A percentile compares a stretch with the other conserved stretches of the same genome.
These are phyloP conservation scores for Buathra laborator DNA, from an alignment of 2,888 invertebrate species.

Conservation along the genomic window DNA sequence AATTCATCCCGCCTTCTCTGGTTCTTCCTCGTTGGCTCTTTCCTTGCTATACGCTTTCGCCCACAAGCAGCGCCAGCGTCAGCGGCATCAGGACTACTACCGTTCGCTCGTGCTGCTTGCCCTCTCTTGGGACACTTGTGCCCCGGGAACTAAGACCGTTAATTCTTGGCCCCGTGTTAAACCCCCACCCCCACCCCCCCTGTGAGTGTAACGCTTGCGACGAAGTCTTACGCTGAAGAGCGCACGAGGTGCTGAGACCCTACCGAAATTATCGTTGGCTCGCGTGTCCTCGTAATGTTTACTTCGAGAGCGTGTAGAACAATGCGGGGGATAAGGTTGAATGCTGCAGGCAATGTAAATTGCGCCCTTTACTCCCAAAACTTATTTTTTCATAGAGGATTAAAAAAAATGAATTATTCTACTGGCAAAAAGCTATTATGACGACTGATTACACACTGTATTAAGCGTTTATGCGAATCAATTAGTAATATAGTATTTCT, in stretches of 20 bases:
- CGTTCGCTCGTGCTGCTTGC: constrained; percentile 68
- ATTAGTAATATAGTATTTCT: no score
- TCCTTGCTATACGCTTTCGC: constrained; percentile 45
- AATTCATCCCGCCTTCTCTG: constrained; percentile 80
- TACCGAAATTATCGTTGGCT: constrained; percentile 42
- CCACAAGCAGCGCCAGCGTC: constrained; percentile 4
- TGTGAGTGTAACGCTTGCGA: constrained; percentile 60
- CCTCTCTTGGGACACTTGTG: constrained; percentile 82
- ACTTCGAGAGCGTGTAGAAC: constrained; percentile 13
- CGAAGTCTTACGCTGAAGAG: constrained; percentile 25
- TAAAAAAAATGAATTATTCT: no score
- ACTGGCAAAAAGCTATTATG: no score
- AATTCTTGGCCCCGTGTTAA: constrained; percentile 80
- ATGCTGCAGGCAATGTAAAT: not conserved
- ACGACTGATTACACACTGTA: no score
- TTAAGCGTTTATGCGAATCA: no score
- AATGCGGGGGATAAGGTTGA: not conserved
- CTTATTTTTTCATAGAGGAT: not conserved
- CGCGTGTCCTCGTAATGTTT: constrained; percentile 31
- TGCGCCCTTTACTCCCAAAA: not conserved
- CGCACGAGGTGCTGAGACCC: constrained; percentile 2
- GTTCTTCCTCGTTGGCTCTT: constrained; percentile 49
- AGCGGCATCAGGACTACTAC: constrained; percentile 41
- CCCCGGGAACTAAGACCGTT: constrained; percentile 85
- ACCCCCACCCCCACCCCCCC: constrained; percentile 21